These are phyloP conservation scores for Oncorhynchus nerka DNA, from an alignment of 2,113 vertebrate species.

Conservation along the genomic window DNA sequence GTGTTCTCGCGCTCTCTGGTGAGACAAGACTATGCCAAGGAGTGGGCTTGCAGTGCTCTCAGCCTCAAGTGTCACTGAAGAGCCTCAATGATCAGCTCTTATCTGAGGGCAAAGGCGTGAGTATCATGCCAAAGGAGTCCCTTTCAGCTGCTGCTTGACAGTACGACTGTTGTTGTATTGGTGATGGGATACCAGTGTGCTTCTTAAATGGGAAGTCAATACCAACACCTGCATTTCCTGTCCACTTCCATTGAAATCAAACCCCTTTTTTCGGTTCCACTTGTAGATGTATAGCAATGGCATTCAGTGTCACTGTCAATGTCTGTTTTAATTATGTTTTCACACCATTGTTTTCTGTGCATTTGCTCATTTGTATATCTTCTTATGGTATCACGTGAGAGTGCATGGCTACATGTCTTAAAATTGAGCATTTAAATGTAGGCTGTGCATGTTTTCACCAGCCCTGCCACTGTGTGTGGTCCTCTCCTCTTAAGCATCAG, in stretches of 20 bases:
- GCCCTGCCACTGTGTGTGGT: conserved; percentile 9
- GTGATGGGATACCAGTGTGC: background rate
- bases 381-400: too few species aligned
- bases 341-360: too few species aligned
- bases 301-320: background rate
- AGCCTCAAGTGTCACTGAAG: conserved; percentile 2
- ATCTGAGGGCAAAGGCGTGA: background rate
- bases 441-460: too few species aligned
- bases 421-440: too few species aligned
- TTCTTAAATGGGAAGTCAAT: background rate
- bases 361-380: too few species aligned
- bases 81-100: background rate
- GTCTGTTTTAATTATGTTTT: background rate
- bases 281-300: background rate
- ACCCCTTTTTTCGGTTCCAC: conserved; percentile 8
- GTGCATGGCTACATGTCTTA: too few species aligned
- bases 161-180: background rate
- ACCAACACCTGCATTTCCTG: background rate
- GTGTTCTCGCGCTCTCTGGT: background rate
- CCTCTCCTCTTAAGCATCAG: conserved; percentile 7
- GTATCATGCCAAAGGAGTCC: background rate
- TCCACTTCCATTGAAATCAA: background rate
- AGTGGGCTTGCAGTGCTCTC: background rate
- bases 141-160: background rate
- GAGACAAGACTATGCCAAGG: background rate